phyloP scores from a whole-genome alignment of 1,140 invertebrate species.

The Zaprionus tsacasi region DNA sequence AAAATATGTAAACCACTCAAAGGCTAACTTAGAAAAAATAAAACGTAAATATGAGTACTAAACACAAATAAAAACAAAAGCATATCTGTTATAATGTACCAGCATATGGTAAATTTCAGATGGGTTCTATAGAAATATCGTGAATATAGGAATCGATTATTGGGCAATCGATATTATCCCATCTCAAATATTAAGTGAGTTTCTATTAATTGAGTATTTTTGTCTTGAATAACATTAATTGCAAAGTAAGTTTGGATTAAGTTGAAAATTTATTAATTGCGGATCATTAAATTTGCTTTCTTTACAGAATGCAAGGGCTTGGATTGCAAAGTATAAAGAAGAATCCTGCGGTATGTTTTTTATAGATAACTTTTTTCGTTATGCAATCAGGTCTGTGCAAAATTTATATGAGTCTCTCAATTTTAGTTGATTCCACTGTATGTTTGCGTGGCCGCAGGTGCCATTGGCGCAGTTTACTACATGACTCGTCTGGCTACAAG shows the following conservation, averaged over 20 bases:
- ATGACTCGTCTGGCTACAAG: conserved; percentile 88
- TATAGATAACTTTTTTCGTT: conserved; percentile 10
- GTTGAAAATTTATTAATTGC: not conserved
- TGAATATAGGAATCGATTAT: not conserved
- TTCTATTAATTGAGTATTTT: not conserved
- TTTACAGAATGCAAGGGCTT: conserved; percentile 85
- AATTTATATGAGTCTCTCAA: conserved; percentile 25
- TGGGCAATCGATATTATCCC: not conserved
- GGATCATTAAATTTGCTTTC: not conserved
- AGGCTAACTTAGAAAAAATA: not conserved
- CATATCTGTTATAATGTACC: not conserved
- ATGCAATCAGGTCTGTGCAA: conserved; percentile 16
- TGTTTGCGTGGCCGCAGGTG: conserved; percentile 88
- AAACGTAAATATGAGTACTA: not conserved
- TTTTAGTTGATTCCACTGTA: conserved; percentile 91
- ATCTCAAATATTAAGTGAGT: not conserved
- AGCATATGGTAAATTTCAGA: not conserved
- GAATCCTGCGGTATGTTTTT: conserved; percentile 87
- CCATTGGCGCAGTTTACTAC: conserved; percentile 87
- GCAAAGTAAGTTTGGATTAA: not conserved
- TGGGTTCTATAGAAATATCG: not conserved
- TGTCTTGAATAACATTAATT: not conserved
- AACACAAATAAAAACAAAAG: not conserved
- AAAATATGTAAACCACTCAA: not conserved
- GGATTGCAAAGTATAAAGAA: conserved; percentile 86